These are phyloP conservation scores for Achatina immaculata DNA, from an alignment of 1,140 invertebrate species.

Conservation along the genomic window DNA sequence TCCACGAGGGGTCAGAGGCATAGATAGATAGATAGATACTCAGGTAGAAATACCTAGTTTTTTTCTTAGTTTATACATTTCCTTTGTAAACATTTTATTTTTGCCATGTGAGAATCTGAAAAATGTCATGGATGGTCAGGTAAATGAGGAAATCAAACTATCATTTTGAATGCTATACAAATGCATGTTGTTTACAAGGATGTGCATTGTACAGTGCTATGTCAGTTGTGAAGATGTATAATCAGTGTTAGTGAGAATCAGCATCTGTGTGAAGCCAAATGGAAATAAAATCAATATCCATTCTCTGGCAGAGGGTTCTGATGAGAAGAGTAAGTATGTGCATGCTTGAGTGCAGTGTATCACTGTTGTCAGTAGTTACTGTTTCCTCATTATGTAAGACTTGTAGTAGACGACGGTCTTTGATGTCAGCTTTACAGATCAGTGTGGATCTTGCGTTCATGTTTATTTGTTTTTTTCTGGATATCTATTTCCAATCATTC, in stretches of 20 bases:
- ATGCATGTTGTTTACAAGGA: background rate
- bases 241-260: background rate
- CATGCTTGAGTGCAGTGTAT: background rate
- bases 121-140: background rate
- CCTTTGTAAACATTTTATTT: too few species aligned
- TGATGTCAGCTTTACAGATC: too few species aligned
- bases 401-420: background rate
- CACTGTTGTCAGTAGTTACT: background rate
- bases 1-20: too few species aligned
- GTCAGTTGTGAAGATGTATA: background rate
- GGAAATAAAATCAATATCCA: background rate
- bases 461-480: too few species aligned
- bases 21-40: too few species aligned
- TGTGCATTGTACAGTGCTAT: background rate
- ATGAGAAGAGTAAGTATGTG: constrained; percentile 4
- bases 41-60: too few species aligned
- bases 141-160: too few species aligned
- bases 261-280: background rate
- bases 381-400: background rate
- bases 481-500: too few species aligned
- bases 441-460: too few species aligned
- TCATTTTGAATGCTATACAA: background rate
- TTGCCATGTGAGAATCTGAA: background rate
- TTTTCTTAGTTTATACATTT: too few species aligned
- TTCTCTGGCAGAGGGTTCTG: background rate